A percentile compares a stretch with the other conserved stretches of the same genome.
These are phyloP conservation scores for Trachymyrmex cornetzi DNA, from an alignment of 1,140 invertebrate species.

Conservation along the genomic window DNA sequence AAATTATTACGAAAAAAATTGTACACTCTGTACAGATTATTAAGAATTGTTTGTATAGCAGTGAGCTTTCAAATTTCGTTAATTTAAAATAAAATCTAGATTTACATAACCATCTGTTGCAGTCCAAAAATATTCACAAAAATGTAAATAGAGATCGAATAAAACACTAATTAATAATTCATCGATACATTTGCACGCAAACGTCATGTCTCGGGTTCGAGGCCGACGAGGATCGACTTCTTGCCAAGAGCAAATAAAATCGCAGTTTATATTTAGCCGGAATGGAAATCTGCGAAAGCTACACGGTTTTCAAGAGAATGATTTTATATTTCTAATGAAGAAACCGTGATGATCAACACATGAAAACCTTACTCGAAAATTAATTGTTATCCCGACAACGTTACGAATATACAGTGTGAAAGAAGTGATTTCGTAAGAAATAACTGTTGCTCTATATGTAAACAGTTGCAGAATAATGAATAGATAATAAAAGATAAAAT, in stretches of 20 bases:
- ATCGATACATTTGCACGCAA: conserved; percentile 50
- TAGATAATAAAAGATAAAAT: conserved; percentile 9
- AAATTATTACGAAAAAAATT: not conserved
- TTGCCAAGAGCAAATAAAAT: conserved; percentile 75
- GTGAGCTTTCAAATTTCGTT: not conserved
- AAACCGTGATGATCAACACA: not conserved
- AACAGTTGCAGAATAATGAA: not conserved
- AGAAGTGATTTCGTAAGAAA: too few species aligned
- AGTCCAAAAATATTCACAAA: not conserved
- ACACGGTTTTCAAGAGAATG: conserved; percentile 33
- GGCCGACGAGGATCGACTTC: conserved; percentile 40
- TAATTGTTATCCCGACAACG: not conserved
- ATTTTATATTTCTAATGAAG: conserved; percentile 52
- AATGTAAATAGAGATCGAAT: not conserved
- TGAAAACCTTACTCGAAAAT: not conserved
- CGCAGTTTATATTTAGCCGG: conserved; percentile 71
- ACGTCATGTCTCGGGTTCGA: conserved; percentile 14
- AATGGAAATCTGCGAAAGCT: conserved; percentile 62
- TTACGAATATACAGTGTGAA: not conserved
- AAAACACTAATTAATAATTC: conserved; percentile 57
- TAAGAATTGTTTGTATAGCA: not conserved
- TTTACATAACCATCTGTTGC: not conserved
- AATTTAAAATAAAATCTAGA: not conserved
- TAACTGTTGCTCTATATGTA: too few species aligned
- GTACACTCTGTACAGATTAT: not conserved